Percentiles rank a stretch among this genome's conserved stretches.
phyloP scores from a whole-genome alignment of 2,888 invertebrate species.

The Lasius fuliginosus region DNA sequence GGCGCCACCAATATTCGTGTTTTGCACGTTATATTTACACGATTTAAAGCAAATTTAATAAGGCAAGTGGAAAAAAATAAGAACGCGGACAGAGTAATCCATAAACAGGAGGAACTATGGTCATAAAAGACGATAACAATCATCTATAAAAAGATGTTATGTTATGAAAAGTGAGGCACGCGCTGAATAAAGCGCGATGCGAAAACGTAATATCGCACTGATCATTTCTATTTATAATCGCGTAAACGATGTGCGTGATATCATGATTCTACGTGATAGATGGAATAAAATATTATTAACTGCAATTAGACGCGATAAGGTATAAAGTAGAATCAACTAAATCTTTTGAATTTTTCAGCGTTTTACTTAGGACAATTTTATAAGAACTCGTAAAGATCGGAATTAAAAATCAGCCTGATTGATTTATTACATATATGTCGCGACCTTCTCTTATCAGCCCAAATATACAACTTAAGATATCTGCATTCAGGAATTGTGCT shows the following conservation, averaged over 20 bases:
- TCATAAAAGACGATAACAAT: conserved; percentile 6
- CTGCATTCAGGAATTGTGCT: not conserved
- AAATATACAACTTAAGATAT: conserved; percentile 18
- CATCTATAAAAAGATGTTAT: conserved; percentile 37
- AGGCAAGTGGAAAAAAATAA: not conserved
- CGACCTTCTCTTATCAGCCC: conserved; percentile 13
- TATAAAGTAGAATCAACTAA: not conserved
- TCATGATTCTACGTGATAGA: conserved; percentile 29
- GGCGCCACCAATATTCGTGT: not conserved
- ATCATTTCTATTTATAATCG: conserved; percentile 78
- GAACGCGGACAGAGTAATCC: not conserved
- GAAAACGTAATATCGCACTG: conserved; percentile 57
- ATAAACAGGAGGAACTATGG: not conserved
- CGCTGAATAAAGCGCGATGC: conserved; percentile 40
- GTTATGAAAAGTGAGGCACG: conserved; percentile 13
- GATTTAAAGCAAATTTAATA: conserved; percentile 38
- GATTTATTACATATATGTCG: conserved; percentile 9
- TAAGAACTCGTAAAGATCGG: not conserved
- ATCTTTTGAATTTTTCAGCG: not conserved
- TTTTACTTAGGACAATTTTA: not conserved
- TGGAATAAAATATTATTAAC: conserved; percentile 50
- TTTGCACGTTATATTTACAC: not conserved
- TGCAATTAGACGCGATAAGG: not conserved
- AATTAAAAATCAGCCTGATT: conserved; percentile 21
- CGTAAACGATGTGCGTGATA: conserved; percentile 62